phyloP scores from a whole-genome alignment of 2,113 vertebrate species.

The Cyanoderma ruficeps region DNA sequence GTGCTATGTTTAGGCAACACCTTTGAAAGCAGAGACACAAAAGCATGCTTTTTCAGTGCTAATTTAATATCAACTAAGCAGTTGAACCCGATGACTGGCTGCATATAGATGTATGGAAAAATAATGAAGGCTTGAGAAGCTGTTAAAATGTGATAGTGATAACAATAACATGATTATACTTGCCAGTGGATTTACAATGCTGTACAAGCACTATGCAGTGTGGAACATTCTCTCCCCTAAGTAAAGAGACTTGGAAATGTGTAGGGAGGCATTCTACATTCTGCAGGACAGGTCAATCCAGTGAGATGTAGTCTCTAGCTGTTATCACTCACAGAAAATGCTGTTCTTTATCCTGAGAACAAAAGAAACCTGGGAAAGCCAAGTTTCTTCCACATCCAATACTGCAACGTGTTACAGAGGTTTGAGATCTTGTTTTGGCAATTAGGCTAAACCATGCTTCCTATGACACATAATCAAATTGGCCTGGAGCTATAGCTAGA shows the following conservation, averaged over 20 bases:
- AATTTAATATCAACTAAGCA: background rate
- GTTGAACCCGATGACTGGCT: background rate
- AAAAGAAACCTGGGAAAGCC: background rate
- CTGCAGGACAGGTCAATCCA: background rate
- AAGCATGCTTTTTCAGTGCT: background rate
- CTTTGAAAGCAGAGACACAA: background rate
- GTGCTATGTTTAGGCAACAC: background rate
- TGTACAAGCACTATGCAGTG: background rate
- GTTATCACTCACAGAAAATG: background rate
- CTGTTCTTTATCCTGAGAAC: background rate
- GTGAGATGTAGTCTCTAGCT: background rate
- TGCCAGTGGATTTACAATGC: background rate
- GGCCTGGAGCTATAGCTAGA: background rate
- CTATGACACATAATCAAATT: background rate
- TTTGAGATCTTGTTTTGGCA: background rate
- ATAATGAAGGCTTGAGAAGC: background rate
- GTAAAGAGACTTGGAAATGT: background rate
- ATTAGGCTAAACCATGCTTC: background rate
- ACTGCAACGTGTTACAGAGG: background rate
- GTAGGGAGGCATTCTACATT: background rate
- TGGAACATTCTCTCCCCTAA: background rate
- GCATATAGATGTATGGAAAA: background rate
- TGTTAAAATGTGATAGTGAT: background rate
- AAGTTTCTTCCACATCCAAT: background rate
- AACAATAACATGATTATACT: background rate